Conservation (phyloP, 2,888 invertebrate species). For the Phaedon cochleariae region DNA sequence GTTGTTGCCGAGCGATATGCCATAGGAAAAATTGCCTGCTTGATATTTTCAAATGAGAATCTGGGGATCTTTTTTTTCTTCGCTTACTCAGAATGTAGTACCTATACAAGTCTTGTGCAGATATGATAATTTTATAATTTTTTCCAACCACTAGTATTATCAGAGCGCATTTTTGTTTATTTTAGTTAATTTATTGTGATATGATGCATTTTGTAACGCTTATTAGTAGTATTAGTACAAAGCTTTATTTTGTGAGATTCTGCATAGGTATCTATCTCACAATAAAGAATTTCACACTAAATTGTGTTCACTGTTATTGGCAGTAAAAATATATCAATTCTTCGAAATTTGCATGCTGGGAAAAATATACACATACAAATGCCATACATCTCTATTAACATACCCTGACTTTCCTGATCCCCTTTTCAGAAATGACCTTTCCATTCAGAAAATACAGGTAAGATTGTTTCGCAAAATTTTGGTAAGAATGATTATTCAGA, state of each 20-base stretch:
- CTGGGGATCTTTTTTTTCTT: too few species aligned
- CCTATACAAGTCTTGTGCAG: too few species aligned
- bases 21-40: too few species aligned
- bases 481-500: slow-evolving; percentile 14
- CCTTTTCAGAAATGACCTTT: slow-evolving; percentile 1
- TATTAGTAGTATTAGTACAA: slow-evolving; percentile 4
- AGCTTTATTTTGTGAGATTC: background rate
- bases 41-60: too few species aligned
- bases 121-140: too few species aligned
- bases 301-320: slow-evolving; percentile 16
- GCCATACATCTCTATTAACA: slow-evolving; percentile 30
- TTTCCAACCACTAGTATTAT: background rate
- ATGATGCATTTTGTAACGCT: slow-evolving; percentile 23
- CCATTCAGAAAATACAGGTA: slow-evolving; percentile 1
- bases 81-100: too few species aligned
- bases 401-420: slow-evolving; percentile 25
- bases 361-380: slow-evolving; percentile 39
- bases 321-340: slow-evolving; percentile 5
- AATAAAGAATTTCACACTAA: slow-evolving; percentile 22
- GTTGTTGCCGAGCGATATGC: background rate
- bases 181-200: slow-evolving; percentile 8
- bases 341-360: slow-evolving; percentile 17
- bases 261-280: background rate
- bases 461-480: background rate
- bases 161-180: background rate